Conservation (phyloP, 2,113 vertebrate species). For the Bagarius yarrelli region DNA sequence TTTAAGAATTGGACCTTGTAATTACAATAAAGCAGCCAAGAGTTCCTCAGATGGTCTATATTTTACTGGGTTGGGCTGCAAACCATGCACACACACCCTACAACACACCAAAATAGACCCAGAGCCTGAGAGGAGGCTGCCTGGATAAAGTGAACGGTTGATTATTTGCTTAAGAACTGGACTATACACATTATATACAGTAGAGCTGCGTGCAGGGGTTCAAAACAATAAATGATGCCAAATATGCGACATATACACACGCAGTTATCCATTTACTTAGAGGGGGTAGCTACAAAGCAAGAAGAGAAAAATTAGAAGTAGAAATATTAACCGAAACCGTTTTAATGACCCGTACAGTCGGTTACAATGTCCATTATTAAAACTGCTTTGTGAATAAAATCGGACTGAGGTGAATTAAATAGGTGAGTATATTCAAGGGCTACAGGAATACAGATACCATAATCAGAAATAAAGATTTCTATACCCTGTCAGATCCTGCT, state of each 20-base stretch:
- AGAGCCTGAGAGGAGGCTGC: slow-evolving; percentile 56
- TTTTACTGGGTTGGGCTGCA: slow-evolving; percentile 77
- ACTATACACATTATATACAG: slow-evolving; percentile 21
- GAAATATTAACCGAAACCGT: too few species aligned
- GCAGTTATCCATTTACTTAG: slow-evolving; percentile 47
- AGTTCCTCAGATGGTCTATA: slow-evolving; percentile 78
- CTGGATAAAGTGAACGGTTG: slow-evolving; percentile 29
- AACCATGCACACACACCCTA: slow-evolving; percentile 67
- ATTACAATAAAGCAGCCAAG: slow-evolving; percentile 78
- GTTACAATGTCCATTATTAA: too few species aligned
- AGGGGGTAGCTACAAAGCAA: not conserved
- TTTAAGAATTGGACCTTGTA: slow-evolving; percentile 77
- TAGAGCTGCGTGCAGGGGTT: slow-evolving; percentile 14
- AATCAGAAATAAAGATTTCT: not conserved
- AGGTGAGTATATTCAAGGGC: not conserved
- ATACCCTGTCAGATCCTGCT: not conserved
- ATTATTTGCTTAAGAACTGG: not conserved
- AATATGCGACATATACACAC: slow-evolving; percentile 57
- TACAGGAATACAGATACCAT: not conserved
- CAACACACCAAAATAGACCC: slow-evolving; percentile 75
- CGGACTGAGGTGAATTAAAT: too few species aligned
- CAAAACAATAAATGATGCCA: slow-evolving; percentile 50
- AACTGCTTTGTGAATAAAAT: too few species aligned
- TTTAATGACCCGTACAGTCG: too few species aligned
- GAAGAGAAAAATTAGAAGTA: not conserved